phyloP scores from a whole-genome alignment of 1,140 invertebrate genomes.

The Brachionus asplanchnoidis region DNA sequence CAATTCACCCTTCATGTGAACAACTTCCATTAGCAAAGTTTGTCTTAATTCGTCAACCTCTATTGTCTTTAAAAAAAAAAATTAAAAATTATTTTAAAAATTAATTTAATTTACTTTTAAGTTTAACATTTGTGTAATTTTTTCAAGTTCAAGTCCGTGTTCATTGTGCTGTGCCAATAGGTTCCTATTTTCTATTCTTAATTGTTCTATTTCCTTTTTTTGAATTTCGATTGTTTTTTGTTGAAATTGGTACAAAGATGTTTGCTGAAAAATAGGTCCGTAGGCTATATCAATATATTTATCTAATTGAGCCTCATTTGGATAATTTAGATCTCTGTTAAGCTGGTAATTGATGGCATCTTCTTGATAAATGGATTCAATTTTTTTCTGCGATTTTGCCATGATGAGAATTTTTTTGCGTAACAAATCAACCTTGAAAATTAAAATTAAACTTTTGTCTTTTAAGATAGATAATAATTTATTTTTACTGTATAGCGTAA shows the following conservation, averaged over 20 bases:
- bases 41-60: conserved; percentile 32
- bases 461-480: neutral
- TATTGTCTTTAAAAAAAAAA: neutral
- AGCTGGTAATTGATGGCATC: neutral
- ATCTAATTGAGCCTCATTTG: neutral
- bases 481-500: neutral
- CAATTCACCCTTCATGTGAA: conserved; percentile 31
- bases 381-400: neutral
- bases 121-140: neutral
- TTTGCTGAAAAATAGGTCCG: neutral
- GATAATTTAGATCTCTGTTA: neutral
- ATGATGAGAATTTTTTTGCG: conserved; percentile 11
- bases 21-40: conserved; percentile 37
- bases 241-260: neutral
- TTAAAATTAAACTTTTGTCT: neutral
- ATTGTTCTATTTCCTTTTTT: neutral
- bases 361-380: neutral
- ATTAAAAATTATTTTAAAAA: neutral
- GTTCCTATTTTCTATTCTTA: neutral
- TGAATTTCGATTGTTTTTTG: conserved; percentile 24
- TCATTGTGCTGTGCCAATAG: neutral
- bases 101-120: neutral
- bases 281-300: neutral
- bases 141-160: neutral
- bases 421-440: neutral